These are phyloP conservation scores for Pheosia gnoma DNA, from an alignment of 2,888 invertebrate species.

Conservation along the genomic window DNA sequence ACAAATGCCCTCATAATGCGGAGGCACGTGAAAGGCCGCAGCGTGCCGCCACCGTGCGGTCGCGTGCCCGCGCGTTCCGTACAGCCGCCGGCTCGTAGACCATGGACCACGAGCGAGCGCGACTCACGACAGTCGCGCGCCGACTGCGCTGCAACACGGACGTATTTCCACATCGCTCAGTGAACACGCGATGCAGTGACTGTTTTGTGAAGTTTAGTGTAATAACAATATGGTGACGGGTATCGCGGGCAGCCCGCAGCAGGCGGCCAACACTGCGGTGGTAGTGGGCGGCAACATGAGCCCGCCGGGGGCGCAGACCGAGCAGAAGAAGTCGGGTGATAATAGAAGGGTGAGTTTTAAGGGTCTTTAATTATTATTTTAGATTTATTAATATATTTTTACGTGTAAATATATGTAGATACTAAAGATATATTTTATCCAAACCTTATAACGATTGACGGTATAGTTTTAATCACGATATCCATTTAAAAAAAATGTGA, in stretches of 20 bases:
- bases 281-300: conserved; percentile 53
- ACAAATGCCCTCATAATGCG: conserved; percentile 40
- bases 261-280: conserved; percentile 53
- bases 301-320: conserved; percentile 48
- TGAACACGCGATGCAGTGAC: conserved; percentile 49
- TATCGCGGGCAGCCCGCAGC: conserved; percentile 62
- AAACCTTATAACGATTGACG: no score
- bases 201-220: conserved; percentile 44
- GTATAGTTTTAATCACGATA: no score
- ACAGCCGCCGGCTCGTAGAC: conserved; percentile 18
- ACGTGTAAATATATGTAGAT: not conserved
- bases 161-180: conserved; percentile 18
- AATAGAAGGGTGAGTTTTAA: conserved; percentile 71
- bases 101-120: conserved; percentile 15
- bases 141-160: conserved; percentile 53
- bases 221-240: conserved; percentile 73
- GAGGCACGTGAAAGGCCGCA: conserved; percentile 62
- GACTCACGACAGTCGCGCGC: conserved; percentile 71
- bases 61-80: conserved; percentile 33
- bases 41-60: conserved; percentile 21
- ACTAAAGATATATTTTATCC: not conserved
- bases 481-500: not conserved
- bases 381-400: not conserved
- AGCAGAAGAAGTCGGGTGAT: conserved; percentile 71
- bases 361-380: not conserved